phyloP scores from a whole-genome alignment of 1,140 invertebrate species.

The Papilio aristodemus region DNA sequence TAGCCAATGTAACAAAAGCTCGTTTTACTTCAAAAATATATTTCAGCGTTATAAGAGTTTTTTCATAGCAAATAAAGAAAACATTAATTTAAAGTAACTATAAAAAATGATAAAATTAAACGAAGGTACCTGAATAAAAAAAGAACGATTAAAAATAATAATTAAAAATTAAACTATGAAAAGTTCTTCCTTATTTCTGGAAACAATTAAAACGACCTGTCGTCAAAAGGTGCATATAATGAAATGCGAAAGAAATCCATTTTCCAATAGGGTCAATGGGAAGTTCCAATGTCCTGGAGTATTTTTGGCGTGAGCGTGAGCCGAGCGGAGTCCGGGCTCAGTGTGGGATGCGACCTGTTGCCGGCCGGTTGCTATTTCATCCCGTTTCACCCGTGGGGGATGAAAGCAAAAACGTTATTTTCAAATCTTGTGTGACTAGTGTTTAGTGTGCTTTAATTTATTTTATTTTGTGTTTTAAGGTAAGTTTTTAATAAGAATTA shows the following conservation, averaged over 20 bases:
- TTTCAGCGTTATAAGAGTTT: too few relatives aligned
- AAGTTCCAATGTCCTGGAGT: constrained; percentile 65
- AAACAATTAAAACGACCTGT: constrained; percentile 31
- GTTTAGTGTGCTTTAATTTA: constrained; percentile 36
- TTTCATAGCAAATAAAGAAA: too few relatives aligned
- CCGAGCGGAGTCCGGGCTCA: constrained; percentile 57
- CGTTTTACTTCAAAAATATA: too few relatives aligned
- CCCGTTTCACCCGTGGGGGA: constrained; percentile 34
- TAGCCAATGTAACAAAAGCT: too few relatives aligned
- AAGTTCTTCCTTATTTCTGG: neutral
- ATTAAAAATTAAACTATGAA: neutral
- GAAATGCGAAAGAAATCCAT: constrained; percentile 63
- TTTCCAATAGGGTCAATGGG: constrained; percentile 73
- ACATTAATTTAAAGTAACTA: too few relatives aligned
- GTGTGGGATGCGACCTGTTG: constrained; percentile 76
- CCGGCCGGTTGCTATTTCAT: constrained; percentile 60
- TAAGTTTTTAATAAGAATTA: neutral
- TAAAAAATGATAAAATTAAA: too few relatives aligned
- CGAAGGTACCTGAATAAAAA: neutral
- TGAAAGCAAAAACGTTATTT: constrained; percentile 50
- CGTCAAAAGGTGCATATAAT: constrained; percentile 50
- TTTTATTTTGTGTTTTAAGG: neutral
- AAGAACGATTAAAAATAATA: neutral
- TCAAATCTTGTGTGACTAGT: constrained; percentile 50
- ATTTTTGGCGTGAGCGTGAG: constrained; percentile 77